phyloP scores from a whole-genome alignment of 2,113 vertebrate species.

The Mesitornis unicolor region DNA sequence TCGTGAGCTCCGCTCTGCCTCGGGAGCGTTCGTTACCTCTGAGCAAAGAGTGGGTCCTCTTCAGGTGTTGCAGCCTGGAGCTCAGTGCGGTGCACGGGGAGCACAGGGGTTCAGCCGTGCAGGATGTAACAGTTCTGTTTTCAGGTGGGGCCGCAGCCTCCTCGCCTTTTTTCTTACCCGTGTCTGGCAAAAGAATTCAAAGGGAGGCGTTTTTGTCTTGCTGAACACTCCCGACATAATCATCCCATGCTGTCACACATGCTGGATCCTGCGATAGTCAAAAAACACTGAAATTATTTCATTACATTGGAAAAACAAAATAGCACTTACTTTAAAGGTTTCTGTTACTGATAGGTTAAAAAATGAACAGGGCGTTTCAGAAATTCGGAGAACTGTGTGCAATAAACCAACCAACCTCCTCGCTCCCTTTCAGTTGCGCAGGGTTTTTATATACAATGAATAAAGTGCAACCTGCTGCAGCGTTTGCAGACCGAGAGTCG shows the following conservation, averaged over 20 bases:
- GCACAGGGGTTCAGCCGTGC: neutral
- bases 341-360: neutral
- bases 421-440: neutral
- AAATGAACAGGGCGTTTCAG: neutral
- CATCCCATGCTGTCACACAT: neutral
- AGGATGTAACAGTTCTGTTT: neutral
- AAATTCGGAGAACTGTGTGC: neutral
- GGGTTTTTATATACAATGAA: neutral
- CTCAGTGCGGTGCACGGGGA: neutral
- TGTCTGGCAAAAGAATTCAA: neutral
- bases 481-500: neutral
- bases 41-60: neutral
- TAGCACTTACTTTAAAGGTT: neutral
- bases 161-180: neutral
- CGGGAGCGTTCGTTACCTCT: neutral
- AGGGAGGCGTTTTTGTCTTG: neutral
- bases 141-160: neutral
- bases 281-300: neutral
- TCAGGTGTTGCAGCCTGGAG: neutral
- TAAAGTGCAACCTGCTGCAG: neutral
- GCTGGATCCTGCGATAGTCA: neutral
- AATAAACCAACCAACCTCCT: neutral
- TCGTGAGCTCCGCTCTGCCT: neutral
- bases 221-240: neutral
- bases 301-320: neutral